phyloP scores from a whole-genome alignment of 2,113 vertebrate species.

The Empidonax traillii region DNA sequence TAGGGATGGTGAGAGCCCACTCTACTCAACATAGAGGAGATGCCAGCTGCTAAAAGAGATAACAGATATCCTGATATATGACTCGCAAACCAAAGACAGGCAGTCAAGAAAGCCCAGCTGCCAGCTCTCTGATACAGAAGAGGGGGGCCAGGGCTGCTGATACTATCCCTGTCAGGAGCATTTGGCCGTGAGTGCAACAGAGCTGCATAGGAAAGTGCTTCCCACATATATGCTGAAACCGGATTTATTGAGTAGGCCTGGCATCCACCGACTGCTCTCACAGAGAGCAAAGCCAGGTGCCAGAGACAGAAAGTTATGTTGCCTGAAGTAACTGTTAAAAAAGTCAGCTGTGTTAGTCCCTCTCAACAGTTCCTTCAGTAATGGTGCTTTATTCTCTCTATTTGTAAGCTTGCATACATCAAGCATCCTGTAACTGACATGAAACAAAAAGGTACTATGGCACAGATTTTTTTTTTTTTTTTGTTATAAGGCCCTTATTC shows the following conservation, averaged over 20 bases:
- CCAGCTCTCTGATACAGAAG: neutral
- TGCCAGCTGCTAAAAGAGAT: neutral
- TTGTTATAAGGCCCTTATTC: neutral
- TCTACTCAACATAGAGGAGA: neutral
- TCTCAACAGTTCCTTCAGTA: neutral
- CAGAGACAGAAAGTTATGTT: neutral
- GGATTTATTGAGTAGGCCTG: neutral
- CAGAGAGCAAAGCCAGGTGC: neutral
- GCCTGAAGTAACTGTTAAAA: neutral
- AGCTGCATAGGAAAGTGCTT: neutral
- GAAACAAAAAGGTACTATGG: neutral
- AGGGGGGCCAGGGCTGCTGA: neutral
- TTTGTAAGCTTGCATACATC: neutral
- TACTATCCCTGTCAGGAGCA: fast-evolving
- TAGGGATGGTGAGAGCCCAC: neutral
- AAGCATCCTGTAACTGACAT: neutral
- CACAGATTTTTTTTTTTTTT: neutral
- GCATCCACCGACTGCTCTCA: neutral
- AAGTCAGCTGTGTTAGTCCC: neutral
- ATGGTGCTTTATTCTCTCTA: neutral
- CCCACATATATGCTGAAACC: neutral
- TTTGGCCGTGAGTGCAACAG: neutral
- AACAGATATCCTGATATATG: neutral
- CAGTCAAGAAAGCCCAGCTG: neutral
- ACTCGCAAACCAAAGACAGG: neutral